These are phyloP conservation scores for Osmoderma eremita DNA, from an alignment of 2,888 invertebrate genomes.

Conservation along the genomic window DNA sequence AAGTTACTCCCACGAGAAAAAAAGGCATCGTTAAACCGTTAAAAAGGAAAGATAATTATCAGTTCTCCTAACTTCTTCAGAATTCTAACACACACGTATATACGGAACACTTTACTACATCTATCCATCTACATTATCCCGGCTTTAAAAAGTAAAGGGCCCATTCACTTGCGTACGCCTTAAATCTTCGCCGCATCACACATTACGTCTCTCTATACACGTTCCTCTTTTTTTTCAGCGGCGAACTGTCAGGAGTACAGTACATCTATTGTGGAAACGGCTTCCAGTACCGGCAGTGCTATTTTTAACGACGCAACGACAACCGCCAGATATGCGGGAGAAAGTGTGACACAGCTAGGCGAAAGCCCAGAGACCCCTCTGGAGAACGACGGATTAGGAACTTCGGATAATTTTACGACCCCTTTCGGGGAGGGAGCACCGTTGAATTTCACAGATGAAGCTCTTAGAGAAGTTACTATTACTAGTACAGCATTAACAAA, in stretches of 20 bases:
- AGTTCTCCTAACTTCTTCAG: no score
- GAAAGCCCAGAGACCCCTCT: neutral
- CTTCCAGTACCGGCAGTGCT: slow-evolving; percentile 20
- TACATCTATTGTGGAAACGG: slow-evolving; percentile 25
- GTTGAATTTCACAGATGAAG: neutral
- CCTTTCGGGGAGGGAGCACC: neutral
- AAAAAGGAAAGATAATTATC: no score
- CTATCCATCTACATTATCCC: no score
- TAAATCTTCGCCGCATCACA: no score
- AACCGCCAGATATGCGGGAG: neutral
- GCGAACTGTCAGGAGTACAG: slow-evolving; percentile 28
- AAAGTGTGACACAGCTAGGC: slow-evolving; percentile 12
- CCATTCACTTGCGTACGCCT: no score
- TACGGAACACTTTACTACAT: no score
- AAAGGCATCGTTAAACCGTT: no score
- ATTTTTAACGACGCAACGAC: slow-evolving; percentile 28
- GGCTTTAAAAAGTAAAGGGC: no score
- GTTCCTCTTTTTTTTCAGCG: slow-evolving; percentile 26
- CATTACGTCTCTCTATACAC: neutral
- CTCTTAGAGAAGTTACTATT: no score
- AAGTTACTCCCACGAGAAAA: no score
- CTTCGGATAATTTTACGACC: slow-evolving; percentile 20
- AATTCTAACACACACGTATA: no score
- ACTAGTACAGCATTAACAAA: no score
- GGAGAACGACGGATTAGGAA: slow-evolving; percentile 13